Percentiles rank a stretch among this genome's conserved stretches.
phyloP scores from a whole-genome alignment of 37 sponge, comb jelly and placozoan genomes.

The Chondrilla cf. caribensis region DNA sequence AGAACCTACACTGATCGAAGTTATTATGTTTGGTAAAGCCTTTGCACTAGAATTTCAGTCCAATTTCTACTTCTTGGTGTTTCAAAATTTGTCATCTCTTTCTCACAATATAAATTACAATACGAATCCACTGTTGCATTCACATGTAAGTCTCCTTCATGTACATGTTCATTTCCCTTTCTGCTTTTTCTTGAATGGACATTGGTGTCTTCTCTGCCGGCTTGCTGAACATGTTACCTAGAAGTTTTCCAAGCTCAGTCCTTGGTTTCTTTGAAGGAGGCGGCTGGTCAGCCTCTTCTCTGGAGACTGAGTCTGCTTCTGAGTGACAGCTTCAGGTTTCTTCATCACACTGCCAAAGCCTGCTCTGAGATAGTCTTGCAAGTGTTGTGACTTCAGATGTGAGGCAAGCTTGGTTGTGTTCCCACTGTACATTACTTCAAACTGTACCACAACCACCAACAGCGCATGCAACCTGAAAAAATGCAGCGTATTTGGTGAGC shows the following conservation, averaged over 20 bases:
- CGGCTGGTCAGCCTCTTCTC: conserved; percentile 5
- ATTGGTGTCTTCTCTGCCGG: background rate
- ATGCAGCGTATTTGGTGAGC: too few species aligned
- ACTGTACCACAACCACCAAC: background rate
- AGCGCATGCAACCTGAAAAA: background rate
- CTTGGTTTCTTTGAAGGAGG: background rate
- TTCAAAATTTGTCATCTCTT: too few species aligned
- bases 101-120: too few species aligned
- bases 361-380: background rate
- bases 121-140: too few species aligned
- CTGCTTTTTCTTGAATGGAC: background rate
- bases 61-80: too few species aligned
- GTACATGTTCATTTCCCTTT: background rate
- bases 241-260: background rate
- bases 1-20: too few species aligned
- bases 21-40: too few species aligned
- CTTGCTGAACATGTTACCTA: background rate
- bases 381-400: too few species aligned
- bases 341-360: conserved; percentile 9
- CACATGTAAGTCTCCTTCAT: background rate
- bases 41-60: too few species aligned
- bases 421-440: background rate
- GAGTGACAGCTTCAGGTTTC: background rate
- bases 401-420: conserved; percentile 3
- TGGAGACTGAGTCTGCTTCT: background rate